phyloP scores from a whole-genome alignment of 2,888 invertebrate species.

The Morpho deidamia region DNA sequence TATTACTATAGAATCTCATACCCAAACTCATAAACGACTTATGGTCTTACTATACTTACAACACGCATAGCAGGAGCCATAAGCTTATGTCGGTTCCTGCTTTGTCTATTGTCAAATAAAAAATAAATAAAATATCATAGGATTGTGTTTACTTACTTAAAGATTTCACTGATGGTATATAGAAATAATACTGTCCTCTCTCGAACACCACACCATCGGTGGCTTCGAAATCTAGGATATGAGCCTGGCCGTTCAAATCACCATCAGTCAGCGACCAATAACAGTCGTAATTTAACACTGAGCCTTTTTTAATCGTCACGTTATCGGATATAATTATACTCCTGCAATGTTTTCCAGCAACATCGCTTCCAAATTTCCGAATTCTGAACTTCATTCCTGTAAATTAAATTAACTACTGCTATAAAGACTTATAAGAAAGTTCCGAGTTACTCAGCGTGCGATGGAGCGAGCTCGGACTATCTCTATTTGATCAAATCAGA shows the following conservation, averaged over 20 bases:
- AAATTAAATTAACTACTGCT: not conserved
- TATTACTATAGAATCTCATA: too few species aligned
- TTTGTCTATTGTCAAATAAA: too few species aligned
- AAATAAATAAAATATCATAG: too few species aligned
- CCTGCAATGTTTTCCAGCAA: not conserved
- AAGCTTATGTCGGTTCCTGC: too few species aligned
- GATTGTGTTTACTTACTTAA: slow-evolving; percentile 5
- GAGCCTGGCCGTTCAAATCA: not conserved
- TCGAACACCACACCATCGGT: not conserved
- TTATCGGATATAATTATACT: not conserved
- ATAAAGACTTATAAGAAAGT: too few species aligned
- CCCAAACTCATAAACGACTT: too few species aligned
- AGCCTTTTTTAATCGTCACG: not conserved
- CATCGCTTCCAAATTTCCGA: not conserved
- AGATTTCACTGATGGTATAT: not conserved
- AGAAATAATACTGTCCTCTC: not conserved
- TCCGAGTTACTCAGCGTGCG: too few species aligned
- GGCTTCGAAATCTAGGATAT: slow-evolving; percentile 1
- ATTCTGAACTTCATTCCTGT: slow-evolving; percentile 2
- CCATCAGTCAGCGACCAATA: not conserved
- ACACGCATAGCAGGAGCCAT: too few species aligned
- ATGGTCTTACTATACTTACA: too few species aligned
- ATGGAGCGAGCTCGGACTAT: too few species aligned
- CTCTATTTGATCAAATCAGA: too few species aligned
- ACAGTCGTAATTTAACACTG: slow-evolving; percentile 3